Percentiles rank a stretch among this genome's conserved stretches.
These are phyloP conservation scores for Pelecanoides urinatrix DNA, from an alignment of 2,113 vertebrate species.

Conservation along the genomic window DNA sequence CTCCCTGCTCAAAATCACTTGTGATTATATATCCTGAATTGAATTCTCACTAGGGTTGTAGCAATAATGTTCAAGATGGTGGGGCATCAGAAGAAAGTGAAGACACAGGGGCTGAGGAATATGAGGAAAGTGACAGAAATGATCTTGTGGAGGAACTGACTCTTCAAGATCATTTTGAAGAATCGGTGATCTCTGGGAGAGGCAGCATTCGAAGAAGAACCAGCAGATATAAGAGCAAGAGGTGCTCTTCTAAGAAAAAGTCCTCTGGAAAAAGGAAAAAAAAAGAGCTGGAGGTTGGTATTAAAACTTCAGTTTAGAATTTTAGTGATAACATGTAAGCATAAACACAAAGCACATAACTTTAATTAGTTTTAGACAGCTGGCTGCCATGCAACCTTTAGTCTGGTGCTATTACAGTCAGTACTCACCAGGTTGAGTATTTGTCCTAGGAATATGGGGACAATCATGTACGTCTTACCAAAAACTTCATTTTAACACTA, in stretches of 20 bases:
- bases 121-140: not conserved
- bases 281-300: constrained; percentile 33
- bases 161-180: not conserved
- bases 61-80: not conserved
- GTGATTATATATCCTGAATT: not conserved
- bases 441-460: not conserved
- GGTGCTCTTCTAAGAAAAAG: constrained; percentile 18
- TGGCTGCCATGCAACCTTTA: not conserved
- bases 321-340: not conserved
- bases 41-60: constrained; percentile 20
- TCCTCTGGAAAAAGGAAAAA: constrained; percentile 25
- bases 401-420: not conserved
- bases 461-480: fast-evolving
- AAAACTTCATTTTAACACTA: not conserved
- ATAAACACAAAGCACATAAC: not conserved
- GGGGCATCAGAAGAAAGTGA: constrained; percentile 32
- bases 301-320: not conserved
- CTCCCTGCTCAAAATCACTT: not conserved
- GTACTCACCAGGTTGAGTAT: not conserved
- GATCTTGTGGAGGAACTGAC: not conserved
- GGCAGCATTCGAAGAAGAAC: constrained; percentile 28
- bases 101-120: not conserved
- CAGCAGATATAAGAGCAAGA: constrained; percentile 8
- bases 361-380: not conserved
- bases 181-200: not conserved